Evolutionary conservation across 2,888 invertebrate species (phyloP), one percentile per base, ranked within the genome.

Genomic region (Ectemnius continuus): DNA sequence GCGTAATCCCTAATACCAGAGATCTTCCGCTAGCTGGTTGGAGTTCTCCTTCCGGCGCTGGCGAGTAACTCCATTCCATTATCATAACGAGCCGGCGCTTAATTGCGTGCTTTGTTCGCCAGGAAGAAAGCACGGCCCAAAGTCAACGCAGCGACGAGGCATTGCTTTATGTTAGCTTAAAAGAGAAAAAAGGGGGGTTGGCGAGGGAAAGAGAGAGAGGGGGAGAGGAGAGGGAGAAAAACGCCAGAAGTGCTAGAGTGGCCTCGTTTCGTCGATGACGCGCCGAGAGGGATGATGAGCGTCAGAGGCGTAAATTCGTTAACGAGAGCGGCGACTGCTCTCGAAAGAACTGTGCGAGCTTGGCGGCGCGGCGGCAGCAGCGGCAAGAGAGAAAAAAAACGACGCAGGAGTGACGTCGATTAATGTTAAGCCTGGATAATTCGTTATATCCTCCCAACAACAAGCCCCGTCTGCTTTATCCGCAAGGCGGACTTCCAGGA

Each of bases 201-300:
- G 13, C 14, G 5, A 23, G 23, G 23, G 23, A 23, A 20, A 46
- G 6, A 11, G n/a, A 11, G 16, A 56, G 28, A 16, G 26, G 36
- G 45, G 20, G 26, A 48, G 18, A 18, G 26, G 56, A 13, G n/a
- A 20, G 11, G 4, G 47, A 4, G 58, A 65, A 57, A 59, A 56
- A 45, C n/a, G 16, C 14, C 23, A 13, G 45, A 23, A 26, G 47
- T 64, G 66, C 23, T n/a, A 28, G 67, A 64, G 45, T 14, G 72
- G 16, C 46, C 57, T 76, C 28, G 67, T 67, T 70, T 52, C 48
- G 52, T 67, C 64, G 65, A 45, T 28, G 74, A 70, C 67, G 58
- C 13, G 56, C 14, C 61, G 52, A 46, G 46, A 60, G 45, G 36
- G 18, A 26, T 59, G 67, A 70, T 63, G 59, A 58, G 60, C 73